Evolutionary conservation across 2,888 invertebrate genomes (phyloP).

Genomic region (Coecobrya sp.): DNA sequence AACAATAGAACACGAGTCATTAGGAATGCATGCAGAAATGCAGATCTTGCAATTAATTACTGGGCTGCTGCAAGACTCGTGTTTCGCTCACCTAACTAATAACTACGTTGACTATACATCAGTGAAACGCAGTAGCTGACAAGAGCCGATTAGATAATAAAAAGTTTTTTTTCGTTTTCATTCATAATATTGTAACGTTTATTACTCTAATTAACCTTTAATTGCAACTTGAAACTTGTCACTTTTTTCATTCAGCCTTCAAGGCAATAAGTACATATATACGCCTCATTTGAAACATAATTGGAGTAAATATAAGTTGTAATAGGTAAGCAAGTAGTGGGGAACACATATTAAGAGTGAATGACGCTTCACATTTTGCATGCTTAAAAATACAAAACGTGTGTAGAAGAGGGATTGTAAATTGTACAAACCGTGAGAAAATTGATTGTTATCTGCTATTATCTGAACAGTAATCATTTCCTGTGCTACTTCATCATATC

Average conservation of each 20-base stretch:
- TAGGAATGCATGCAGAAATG: slow-evolving; percentile 10
- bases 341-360: not conserved
- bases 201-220: slow-evolving; percentile 43
- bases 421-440: slow-evolving; percentile 51
- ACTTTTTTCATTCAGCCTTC: slow-evolving; percentile 2
- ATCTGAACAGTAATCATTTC: slow-evolving; percentile 43
- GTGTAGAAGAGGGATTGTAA: not conserved
- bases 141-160: slow-evolving; percentile 40
- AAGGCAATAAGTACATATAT: not conserved
- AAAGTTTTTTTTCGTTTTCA: slow-evolving; percentile 39
- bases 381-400: not conserved
- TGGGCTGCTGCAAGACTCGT: slow-evolving; percentile 4
- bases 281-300: too few relatives aligned
- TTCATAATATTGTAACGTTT: slow-evolving; percentile 37
- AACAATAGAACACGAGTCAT: not conserved
- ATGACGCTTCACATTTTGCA: slow-evolving; percentile 16
- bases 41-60: slow-evolving; percentile 13
- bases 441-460: slow-evolving; percentile 26
- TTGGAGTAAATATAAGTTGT: too few relatives aligned
- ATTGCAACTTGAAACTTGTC: slow-evolving; percentile 36
- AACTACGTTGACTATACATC: not conserved
- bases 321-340: not conserved
- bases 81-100: not conserved
- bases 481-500: slow-evolving; percentile 51
- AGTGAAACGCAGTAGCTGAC: not conserved